phyloP scores from a whole-genome alignment of 2,113 vertebrate genomes.

The Alligator sinensis region DNA sequence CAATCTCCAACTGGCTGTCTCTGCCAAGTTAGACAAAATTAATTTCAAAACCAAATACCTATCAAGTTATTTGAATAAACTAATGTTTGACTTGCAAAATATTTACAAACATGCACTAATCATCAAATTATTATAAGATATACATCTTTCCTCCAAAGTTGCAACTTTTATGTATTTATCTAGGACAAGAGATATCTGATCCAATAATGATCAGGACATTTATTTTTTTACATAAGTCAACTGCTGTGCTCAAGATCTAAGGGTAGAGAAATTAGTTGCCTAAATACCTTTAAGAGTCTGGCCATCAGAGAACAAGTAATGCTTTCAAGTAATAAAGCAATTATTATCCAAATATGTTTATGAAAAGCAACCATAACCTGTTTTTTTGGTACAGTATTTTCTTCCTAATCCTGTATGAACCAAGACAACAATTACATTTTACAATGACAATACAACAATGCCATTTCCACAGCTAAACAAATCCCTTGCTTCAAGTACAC shows the following conservation, averaged over 20 bases:
- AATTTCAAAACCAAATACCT: constrained; percentile 39
- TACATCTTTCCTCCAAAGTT: neutral
- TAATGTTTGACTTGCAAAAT: neutral
- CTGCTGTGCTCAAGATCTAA: neutral
- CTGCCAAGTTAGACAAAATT: constrained; percentile 78
- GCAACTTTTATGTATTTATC: neutral
- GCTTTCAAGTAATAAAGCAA: neutral
- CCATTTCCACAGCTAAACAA: neutral
- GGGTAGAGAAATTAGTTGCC: neutral
- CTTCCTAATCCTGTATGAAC: neutral
- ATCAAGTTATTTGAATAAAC: neutral
- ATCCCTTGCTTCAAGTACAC: neutral
- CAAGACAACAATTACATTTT: neutral
- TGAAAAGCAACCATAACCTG: neutral
- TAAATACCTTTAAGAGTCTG: neutral
- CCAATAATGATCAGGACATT: no score
- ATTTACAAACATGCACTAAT: neutral
- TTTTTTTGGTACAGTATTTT: neutral
- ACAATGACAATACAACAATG: neutral
- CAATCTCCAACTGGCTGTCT: constrained; percentile 96
- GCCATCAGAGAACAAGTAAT: neutral
- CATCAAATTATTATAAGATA: neutral
- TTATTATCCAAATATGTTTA: neutral
- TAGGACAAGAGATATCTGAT: neutral
- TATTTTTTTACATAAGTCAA: no score